Percentiles rank a stretch among this genome's conserved stretches.
Conservation (phyloP, 2,797 vertebrate genomes). For the Leptatherina wallacei region DNA sequence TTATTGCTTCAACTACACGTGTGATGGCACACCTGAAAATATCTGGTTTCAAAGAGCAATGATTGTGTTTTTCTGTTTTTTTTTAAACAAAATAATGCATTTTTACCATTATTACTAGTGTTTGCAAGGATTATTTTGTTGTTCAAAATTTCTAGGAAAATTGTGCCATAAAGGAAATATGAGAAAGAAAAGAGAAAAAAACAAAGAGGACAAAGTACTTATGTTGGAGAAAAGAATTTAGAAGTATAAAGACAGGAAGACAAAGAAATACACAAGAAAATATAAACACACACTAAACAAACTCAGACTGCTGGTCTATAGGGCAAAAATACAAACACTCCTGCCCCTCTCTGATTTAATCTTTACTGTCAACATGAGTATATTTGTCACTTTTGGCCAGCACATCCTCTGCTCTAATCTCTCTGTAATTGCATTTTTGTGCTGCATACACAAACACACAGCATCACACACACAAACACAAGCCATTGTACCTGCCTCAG, state of each 20-base stretch:
- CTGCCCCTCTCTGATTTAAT: slow-evolving; percentile 30
- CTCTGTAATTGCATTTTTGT: slow-evolving; percentile 62
- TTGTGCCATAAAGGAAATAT: background rate
- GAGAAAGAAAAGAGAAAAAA: background rate
- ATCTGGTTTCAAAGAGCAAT: background rate
- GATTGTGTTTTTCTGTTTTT: background rate
- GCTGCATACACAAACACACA: slow-evolving; percentile 6
- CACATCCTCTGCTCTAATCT: slow-evolving; percentile 57
- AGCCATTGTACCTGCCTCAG: slow-evolving; percentile 45
- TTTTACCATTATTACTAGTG: too few relatives aligned
- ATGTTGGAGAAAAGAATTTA: background rate
- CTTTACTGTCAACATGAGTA: slow-evolving; percentile 29
- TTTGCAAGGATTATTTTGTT: too few relatives aligned
- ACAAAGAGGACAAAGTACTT: background rate
- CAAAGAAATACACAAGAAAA: too few relatives aligned
- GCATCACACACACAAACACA: slow-evolving; percentile 17
- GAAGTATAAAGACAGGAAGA: too few relatives aligned
- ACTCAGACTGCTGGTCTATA: background rate
- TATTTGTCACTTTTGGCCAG: slow-evolving; percentile 46
- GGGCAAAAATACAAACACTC: slow-evolving; percentile 8
- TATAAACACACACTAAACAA: background rate
- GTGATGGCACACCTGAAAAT: background rate
- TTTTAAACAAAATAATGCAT: background rate
- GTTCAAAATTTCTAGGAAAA: too few relatives aligned
- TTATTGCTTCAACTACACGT: slow-evolving; percentile 1